Conservation (phyloP, 53 echinoderm and acorn worm genomes). For the Echinarachnius parma region DNA sequence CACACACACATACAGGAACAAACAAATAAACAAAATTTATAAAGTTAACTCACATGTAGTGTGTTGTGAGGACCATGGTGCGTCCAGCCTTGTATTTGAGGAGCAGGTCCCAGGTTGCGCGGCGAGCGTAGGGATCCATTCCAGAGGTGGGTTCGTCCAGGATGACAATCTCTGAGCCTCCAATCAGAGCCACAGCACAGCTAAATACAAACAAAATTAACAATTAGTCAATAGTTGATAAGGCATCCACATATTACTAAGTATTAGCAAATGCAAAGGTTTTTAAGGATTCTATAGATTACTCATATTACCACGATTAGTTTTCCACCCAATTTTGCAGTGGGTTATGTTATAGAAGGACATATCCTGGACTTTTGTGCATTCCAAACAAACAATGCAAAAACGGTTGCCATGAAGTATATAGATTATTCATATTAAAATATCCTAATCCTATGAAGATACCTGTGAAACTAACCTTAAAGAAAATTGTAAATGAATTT, state of each 20-base stretch:
- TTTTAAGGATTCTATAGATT: too few relatives aligned
- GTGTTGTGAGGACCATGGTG: conserved; percentile 96
- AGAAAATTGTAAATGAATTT: too few relatives aligned
- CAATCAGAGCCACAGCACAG: conserved; percentile 95
- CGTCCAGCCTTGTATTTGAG: conserved; percentile 91
- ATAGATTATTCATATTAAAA: too few relatives aligned
- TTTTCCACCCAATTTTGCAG: too few relatives aligned
- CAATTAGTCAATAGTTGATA: neutral
- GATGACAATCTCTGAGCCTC: conserved; percentile 94
- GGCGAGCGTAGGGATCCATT: conserved; percentile 96
- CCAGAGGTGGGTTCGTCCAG: conserved; percentile 98
- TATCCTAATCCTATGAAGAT: too few relatives aligned
- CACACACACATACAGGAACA: neutral
- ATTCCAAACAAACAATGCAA: too few relatives aligned
- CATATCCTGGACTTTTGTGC: too few relatives aligned
- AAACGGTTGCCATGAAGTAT: too few relatives aligned
- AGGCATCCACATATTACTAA: neutral
- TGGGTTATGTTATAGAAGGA: too few relatives aligned
- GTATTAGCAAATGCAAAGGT: neutral
- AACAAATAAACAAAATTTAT: neutral
- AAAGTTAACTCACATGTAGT: conserved; percentile 85
- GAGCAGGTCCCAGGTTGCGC: conserved; percentile 97
- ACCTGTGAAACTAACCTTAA: too few relatives aligned
- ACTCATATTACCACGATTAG: too few relatives aligned
- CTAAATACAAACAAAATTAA: conserved; percentile 43